These are phyloP conservation scores for Sardina pilchardus DNA, from an alignment of 2,113 vertebrate genomes.

Conservation along the genomic window DNA sequence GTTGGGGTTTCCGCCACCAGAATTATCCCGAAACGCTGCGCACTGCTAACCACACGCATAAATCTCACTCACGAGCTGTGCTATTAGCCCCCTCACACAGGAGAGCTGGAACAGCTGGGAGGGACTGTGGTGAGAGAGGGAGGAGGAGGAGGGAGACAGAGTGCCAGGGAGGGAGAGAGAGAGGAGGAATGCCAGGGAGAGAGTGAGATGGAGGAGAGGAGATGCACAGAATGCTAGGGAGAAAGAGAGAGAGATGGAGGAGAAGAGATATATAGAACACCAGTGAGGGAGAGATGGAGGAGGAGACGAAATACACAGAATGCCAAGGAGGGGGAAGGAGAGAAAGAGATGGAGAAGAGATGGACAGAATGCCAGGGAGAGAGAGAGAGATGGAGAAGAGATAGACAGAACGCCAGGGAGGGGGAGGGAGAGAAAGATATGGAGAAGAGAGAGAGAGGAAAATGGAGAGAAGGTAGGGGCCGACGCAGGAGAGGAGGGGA, in stretches of 20 bases:
- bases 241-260: not conserved
- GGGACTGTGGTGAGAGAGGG: not conserved
- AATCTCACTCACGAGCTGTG: not conserved
- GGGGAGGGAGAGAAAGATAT: no score
- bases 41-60: not conserved
- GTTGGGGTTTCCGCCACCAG: constrained; percentile 10
- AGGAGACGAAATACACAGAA: no score
- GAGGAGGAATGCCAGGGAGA: not conserved
- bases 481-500: not conserved
- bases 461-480: no score
- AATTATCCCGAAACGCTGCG: not conserved
- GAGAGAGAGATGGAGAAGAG: not conserved
- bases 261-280: not conserved
- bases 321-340: no score
- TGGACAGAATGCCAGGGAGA: not conserved
- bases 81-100: not conserved
- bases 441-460: no score
- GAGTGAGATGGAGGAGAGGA: not conserved
- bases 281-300: not conserved
- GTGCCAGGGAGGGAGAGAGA: constrained; percentile 13
- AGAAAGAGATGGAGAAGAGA: not conserved
- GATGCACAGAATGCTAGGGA: no score
- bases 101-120: not conserved
- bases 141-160: not conserved
- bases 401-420: no score